Conservation (phyloP, 2,113 vertebrate species). For the Lepisosteus oculatus region DNA sequence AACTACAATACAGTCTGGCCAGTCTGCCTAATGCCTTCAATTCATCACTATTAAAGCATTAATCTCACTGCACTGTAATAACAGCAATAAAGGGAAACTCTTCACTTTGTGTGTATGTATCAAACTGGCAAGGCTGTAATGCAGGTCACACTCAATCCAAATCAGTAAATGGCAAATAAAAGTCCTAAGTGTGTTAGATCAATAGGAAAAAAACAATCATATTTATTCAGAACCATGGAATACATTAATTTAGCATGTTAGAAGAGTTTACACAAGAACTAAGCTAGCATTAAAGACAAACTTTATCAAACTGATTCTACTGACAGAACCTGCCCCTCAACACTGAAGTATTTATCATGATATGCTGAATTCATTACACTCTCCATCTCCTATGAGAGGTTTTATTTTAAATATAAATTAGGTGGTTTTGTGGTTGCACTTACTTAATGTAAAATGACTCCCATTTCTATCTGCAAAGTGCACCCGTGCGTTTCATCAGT, state of each 20-base stretch:
- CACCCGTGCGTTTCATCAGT: neutral
- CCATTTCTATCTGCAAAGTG: conserved; percentile 4
- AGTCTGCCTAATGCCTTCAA: neutral
- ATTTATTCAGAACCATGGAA: too few species aligned
- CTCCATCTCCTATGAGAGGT: neutral
- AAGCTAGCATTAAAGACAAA: too few species aligned
- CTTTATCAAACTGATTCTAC: neutral
- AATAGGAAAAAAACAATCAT: neutral
- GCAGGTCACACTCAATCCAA: neutral
- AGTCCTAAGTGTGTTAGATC: neutral
- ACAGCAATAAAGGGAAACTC: neutral
- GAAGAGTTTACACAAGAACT: too few species aligned
- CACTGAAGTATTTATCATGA: neutral
- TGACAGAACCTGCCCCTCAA: neutral
- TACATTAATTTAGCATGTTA: too few species aligned
- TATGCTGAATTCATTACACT: neutral
- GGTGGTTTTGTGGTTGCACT: neutral
- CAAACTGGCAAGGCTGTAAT: neutral
- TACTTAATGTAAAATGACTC: neutral
- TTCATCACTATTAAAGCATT: neutral
- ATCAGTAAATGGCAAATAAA: neutral
- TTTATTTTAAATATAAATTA: neutral
- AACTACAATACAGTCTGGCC: neutral
- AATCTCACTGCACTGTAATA: neutral
- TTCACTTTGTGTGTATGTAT: neutral